Conservation (phyloP, 1,140 invertebrate genomes). For the Matsumurasca onukii region DNA sequence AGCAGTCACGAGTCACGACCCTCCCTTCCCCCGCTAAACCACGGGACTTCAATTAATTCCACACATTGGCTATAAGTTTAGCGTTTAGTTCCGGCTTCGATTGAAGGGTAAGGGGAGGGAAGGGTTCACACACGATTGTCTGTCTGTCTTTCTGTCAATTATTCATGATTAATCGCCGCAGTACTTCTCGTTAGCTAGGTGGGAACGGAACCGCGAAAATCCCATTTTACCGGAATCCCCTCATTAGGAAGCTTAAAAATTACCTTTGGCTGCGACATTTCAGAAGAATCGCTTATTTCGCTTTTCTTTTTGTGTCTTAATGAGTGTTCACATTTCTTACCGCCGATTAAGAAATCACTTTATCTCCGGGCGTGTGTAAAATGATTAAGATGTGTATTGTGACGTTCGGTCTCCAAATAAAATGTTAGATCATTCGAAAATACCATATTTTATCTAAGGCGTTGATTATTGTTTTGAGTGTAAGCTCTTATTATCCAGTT, state of each 20-base stretch:
- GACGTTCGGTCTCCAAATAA: too few species aligned
- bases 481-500: too few species aligned
- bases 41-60: neutral
- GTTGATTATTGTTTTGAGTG: too few species aligned
- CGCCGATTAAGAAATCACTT: too few species aligned
- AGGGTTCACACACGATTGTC: too few species aligned
- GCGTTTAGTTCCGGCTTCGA: neutral
- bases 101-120: neutral
- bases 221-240: neutral
- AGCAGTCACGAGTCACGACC: neutral
- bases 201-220: neutral
- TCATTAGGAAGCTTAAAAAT: neutral
- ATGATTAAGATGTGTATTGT: too few species aligned
- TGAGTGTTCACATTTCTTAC: too few species aligned
- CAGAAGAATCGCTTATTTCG: too few species aligned
- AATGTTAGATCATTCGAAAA: too few species aligned
- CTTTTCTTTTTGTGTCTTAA: too few species aligned
- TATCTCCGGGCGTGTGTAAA: too few species aligned
- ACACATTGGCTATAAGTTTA: neutral
- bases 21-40: neutral
- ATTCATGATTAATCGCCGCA: neutral
- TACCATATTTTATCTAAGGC: too few species aligned
- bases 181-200: neutral
- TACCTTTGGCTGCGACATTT: neutral
- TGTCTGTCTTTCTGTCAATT: neutral